phyloP scores from a whole-genome alignment of 2,888 invertebrate species.

The Trachelus troglodyta region DNA sequence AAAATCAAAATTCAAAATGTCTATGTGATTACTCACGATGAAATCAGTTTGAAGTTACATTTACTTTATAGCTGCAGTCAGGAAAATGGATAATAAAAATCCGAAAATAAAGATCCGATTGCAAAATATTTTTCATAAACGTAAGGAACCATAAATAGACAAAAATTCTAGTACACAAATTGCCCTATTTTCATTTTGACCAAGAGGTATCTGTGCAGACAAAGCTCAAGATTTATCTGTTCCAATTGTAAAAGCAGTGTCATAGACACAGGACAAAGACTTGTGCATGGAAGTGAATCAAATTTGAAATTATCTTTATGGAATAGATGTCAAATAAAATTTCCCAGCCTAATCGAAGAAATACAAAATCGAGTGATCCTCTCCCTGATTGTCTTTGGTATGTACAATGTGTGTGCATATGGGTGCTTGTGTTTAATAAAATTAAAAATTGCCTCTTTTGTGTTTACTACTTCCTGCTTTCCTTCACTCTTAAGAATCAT shows the following conservation, averaged over 20 bases:
- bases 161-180: too few species aligned
- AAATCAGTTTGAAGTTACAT: constrained; percentile 43
- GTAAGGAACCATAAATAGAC: too few species aligned
- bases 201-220: constrained; percentile 43
- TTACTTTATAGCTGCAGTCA: constrained; percentile 52
- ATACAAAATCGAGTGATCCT: not conserved
- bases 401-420: too few species aligned
- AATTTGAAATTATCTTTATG: not conserved
- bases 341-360: not conserved
- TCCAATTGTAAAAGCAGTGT: constrained; percentile 34
- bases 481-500: too few species aligned
- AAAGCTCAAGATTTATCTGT: constrained; percentile 46
- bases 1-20: constrained; percentile 35
- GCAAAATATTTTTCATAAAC: not conserved
- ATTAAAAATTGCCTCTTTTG: too few species aligned
- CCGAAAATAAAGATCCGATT: constrained; percentile 20
- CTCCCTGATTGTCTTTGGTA: not conserved
- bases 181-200: too few species aligned
- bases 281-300: not conserved
- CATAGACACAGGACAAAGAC: not conserved
- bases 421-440: too few species aligned
- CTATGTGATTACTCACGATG: constrained; percentile 36
- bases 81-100: constrained; percentile 17
- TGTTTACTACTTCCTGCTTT: too few species aligned
- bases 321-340: not conserved